A percentile compares a stretch with the other conserved stretches of the same genome.
Evolutionary conservation across 2,797 vertebrate species (phyloP).

Genomic region (Salmo trutta): DNA sequence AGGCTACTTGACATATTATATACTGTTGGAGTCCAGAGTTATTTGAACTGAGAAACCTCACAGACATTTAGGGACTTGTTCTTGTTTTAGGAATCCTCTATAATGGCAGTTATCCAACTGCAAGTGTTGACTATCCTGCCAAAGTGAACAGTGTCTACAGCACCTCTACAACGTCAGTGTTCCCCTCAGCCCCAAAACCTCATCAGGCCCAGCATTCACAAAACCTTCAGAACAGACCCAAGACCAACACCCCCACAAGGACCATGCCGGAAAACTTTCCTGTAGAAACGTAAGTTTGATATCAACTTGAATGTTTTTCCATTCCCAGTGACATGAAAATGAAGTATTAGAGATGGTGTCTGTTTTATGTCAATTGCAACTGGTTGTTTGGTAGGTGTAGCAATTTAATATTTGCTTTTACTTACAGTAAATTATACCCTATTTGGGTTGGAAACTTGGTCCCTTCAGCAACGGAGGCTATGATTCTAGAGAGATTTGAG

Average conservation of each 20-base stretch:
- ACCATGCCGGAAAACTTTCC: background rate
- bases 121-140: background rate
- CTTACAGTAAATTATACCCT: slow-evolving; percentile 76
- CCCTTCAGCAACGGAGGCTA: slow-evolving; percentile 45
- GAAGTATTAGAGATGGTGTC: no score
- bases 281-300: background rate
- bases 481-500: slow-evolving; percentile 64
- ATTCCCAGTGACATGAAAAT: no score
- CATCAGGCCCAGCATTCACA: slow-evolving; percentile 14
- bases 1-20: background rate
- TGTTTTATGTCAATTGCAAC: background rate
- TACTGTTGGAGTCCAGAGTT: no score
- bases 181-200: slow-evolving; percentile 20
- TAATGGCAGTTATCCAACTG: background rate
- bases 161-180: slow-evolving; percentile 53
- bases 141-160: slow-evolving; percentile 42
- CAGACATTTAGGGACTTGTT: background rate
- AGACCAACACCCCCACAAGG: background rate
- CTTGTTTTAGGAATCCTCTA: background rate
- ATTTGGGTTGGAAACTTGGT: slow-evolving; percentile 81
- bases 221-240: slow-evolving; percentile 25
- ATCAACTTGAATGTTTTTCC: no score
- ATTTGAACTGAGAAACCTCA: background rate
- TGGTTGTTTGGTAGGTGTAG: background rate
- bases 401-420: background rate